Conservation (phyloP, 2,888 invertebrate genomes). For the Epinotia nisella region DNA sequence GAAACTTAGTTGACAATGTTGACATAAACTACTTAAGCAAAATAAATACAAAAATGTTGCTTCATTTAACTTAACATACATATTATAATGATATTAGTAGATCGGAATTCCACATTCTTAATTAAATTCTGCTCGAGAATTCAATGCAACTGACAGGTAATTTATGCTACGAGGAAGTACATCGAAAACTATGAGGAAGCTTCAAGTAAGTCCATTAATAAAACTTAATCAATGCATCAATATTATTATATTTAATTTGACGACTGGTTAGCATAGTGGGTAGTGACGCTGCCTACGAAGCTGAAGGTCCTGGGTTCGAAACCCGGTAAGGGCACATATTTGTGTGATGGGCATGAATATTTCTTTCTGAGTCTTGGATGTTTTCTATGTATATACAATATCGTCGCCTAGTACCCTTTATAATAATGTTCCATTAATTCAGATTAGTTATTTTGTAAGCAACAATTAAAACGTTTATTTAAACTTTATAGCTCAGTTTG, state of each 20-base stretch:
- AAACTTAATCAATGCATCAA: conserved; percentile 14
- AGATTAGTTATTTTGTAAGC: conserved; percentile 17
- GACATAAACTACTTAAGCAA: background rate
- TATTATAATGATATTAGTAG: background rate
- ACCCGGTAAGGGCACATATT: no score
- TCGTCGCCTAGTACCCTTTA: no score
- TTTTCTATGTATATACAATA: no score
- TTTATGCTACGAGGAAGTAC: conserved; percentile 29
- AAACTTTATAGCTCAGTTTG: background rate
- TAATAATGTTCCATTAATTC: conserved; percentile 1
- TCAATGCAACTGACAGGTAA: conserved; percentile 31
- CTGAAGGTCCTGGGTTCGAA: no score
- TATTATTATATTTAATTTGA: no score
- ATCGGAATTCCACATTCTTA: background rate
- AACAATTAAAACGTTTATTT: background rate
- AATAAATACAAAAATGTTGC: no score
- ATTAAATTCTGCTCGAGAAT: conserved; percentile 6
- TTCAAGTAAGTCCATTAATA: conserved; percentile 1
- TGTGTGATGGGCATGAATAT: no score
- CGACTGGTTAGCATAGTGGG: no score
- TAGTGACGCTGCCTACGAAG: no score
- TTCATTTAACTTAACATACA: background rate
- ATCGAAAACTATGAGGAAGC: conserved; percentile 29
- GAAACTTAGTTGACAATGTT: no score
- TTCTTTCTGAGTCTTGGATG: no score